Conservation (phyloP, 2,113 vertebrate genomes). For the human region GRCh38 chr16:1012501-1013000, state of each 20-base stretch:
- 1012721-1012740: neutral
- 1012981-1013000: too few relatives aligned
- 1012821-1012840: neutral
- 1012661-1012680: neutral
- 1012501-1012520: constrained; percentile 52
- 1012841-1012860: neutral
- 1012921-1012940: neutral
- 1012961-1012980: neutral
- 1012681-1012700: too few relatives aligned
- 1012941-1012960: neutral
- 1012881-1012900: neutral
- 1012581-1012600: neutral
- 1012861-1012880: accelerated
- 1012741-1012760: too few relatives aligned
- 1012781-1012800: neutral
- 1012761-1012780: neutral
- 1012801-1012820: neutral
- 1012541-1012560: constrained; percentile 45
- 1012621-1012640: neutral
- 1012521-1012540: neutral
- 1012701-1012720: neutral
- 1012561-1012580: neutral
- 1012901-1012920: neutral
- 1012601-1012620: neutral
- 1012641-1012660: neutral